phyloP scores from a whole-genome alignment of 2,888 invertebrate genomes.

The Arge pagana region DNA sequence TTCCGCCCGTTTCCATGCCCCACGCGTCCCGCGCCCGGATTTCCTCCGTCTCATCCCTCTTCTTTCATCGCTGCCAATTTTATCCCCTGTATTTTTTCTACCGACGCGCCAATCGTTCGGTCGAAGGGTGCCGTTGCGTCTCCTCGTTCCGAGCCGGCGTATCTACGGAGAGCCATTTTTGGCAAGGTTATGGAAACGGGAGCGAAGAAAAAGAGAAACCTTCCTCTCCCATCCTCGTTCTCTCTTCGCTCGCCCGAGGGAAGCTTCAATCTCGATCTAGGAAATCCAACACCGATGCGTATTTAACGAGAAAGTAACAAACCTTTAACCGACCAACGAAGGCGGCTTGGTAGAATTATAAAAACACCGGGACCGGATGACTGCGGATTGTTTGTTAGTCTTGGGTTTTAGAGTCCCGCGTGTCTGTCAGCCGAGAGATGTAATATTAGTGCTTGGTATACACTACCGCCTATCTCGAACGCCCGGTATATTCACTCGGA shows the following conservation, averaged over 20 bases:
- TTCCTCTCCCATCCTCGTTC: no score
- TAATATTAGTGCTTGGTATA: slow-evolving; percentile 57
- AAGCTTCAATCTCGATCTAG: slow-evolving; percentile 19
- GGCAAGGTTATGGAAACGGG: no score
- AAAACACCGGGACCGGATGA: slow-evolving; percentile 59
- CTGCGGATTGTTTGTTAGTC: slow-evolving; percentile 58
- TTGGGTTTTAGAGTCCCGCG: slow-evolving; percentile 58
- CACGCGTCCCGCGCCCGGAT: slow-evolving; percentile 11
- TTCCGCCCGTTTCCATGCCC: slow-evolving; percentile 37
- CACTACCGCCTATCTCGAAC: slow-evolving; percentile 38
- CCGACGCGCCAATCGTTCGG: slow-evolving; percentile 17
- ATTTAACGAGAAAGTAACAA: slow-evolving; percentile 23
- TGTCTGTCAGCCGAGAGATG: slow-evolving; percentile 58
- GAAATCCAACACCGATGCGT: slow-evolving; percentile 16
- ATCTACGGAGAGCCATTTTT: no score
- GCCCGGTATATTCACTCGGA: slow-evolving; percentile 39
- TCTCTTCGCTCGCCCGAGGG: no score
- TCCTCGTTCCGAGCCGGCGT: neutral
- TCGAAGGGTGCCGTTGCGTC: neutral
- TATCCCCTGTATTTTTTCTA: slow-evolving; percentile 1
- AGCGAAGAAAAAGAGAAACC: no score
- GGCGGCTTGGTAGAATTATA: slow-evolving; percentile 46
- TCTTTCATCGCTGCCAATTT: neutral
- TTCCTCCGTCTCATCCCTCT: slow-evolving; percentile 14
- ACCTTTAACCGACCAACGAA: slow-evolving; percentile 18